Conservation (phyloP, 2,797 vertebrate genomes). For the Linurgus olivaceus region DNA sequence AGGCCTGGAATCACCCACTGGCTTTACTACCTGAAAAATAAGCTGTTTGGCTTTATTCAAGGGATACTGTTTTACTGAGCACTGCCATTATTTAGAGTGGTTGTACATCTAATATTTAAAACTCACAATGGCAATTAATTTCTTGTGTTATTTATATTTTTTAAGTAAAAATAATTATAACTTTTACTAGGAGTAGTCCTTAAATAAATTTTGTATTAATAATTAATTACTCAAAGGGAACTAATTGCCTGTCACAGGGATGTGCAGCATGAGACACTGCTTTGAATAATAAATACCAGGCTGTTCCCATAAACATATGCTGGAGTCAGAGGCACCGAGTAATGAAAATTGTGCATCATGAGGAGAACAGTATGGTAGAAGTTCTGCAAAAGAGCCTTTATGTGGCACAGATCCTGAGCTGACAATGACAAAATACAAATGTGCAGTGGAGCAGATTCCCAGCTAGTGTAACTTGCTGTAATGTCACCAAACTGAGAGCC, state of each 20-base stretch:
- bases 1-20: neutral
- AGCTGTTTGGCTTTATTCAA: neutral
- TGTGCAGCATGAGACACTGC: conserved; percentile 7
- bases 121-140: neutral
- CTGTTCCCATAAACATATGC: conserved; percentile 41
- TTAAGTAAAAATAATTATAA: neutral
- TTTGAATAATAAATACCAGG: conserved; percentile 16
- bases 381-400: neutral
- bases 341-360: neutral
- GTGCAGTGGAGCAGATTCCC: neutral
- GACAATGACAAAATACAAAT: neutral
- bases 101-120: neutral
- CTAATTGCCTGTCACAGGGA: conserved; percentile 55
- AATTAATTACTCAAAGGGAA: conserved; percentile 62
- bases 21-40: neutral
- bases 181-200: neutral
- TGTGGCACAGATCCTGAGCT: neutral
- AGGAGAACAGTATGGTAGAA: neutral
- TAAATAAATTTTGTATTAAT: conserved; percentile 56
- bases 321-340: neutral
- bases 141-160: neutral
- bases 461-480: neutral
- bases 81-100: neutral
- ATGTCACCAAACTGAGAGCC: neutral
- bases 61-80: neutral